phyloP scores from a whole-genome alignment of 1,140 invertebrate species.

The Prorops nasuta region DNA sequence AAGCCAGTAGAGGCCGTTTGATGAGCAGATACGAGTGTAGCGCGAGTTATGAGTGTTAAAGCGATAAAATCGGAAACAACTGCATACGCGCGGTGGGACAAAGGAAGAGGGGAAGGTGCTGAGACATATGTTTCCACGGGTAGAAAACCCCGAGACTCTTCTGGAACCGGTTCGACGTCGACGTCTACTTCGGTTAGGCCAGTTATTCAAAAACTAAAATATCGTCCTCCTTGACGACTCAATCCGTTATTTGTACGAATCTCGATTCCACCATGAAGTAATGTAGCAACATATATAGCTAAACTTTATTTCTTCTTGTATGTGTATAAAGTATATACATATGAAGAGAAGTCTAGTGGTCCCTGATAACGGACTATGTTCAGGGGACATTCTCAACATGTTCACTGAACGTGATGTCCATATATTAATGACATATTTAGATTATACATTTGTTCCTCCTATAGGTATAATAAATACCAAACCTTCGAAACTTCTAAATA shows the following conservation, averaged over 20 bases:
- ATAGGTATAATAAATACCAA: too few species aligned
- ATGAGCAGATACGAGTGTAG: slow-evolving; percentile 21
- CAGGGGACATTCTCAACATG: too few species aligned
- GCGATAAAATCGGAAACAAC: slow-evolving; percentile 17
- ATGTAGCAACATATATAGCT: too few species aligned
- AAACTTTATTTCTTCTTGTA: too few species aligned
- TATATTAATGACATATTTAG: too few species aligned
- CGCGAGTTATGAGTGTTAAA: slow-evolving; percentile 17
- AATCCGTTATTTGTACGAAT: slow-evolving; percentile 9
- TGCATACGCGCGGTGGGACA: slow-evolving; percentile 3
- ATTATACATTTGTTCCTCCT: too few species aligned
- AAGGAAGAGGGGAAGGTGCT: slow-evolving; percentile 5
- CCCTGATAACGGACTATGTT: too few species aligned
- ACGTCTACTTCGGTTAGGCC: slow-evolving; percentile 37
- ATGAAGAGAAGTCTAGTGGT: too few species aligned
- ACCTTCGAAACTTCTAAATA: too few species aligned
- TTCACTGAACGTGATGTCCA: too few species aligned
- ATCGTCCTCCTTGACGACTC: slow-evolving; percentile 27
- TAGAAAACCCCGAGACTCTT: slow-evolving; percentile 31
- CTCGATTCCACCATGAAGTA: too few species aligned
- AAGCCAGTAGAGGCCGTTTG: slow-evolving; percentile 7
- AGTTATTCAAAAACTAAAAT: slow-evolving; percentile 22
- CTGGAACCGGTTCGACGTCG: slow-evolving; percentile 41
- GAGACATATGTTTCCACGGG: slow-evolving; percentile 30
- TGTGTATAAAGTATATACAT: too few species aligned